These are phyloP conservation scores for Pangasius sanitwongsei DNA, from an alignment of 2,797 vertebrate genomes.

Conservation along the genomic window DNA sequence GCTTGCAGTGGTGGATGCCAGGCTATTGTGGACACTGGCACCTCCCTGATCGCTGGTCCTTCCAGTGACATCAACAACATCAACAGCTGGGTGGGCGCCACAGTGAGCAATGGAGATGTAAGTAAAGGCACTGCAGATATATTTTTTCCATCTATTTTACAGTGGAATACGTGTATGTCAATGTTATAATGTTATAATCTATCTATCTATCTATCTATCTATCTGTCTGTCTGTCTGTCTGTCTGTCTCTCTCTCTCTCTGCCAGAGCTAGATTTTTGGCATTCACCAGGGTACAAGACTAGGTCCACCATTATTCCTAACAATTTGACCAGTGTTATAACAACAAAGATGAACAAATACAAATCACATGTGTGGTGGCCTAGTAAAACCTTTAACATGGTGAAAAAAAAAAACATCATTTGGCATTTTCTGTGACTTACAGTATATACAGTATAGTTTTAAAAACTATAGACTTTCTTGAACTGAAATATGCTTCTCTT, in stretches of 20 bases:
- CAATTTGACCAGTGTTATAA: background rate
- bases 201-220: too few relatives aligned
- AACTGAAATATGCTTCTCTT: background rate
- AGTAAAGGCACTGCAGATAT: constrained; percentile 40
- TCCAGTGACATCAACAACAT: constrained; percentile 64
- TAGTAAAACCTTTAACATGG: background rate
- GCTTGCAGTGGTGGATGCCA: constrained; percentile 70
- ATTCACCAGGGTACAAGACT: background rate
- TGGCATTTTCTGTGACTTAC: background rate
- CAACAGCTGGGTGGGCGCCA: constrained; percentile 64
- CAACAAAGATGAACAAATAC: background rate
- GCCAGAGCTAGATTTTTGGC: background rate
- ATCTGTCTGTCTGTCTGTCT: too few relatives aligned
- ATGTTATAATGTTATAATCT: background rate
- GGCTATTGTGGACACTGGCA: constrained; percentile 72
- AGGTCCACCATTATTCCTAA: background rate
- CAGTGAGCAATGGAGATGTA: constrained; percentile 62
- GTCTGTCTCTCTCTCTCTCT: too few relatives aligned
- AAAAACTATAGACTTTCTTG: background rate
- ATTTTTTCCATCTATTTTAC: background rate
- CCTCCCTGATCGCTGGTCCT: constrained; percentile 70
- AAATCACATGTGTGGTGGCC: background rate
- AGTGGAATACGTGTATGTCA: background rate
- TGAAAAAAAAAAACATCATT: background rate
- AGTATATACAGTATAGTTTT: background rate